Conservation (phyloP, 1,140 invertebrate genomes). For the Cydia strobilella region DNA sequence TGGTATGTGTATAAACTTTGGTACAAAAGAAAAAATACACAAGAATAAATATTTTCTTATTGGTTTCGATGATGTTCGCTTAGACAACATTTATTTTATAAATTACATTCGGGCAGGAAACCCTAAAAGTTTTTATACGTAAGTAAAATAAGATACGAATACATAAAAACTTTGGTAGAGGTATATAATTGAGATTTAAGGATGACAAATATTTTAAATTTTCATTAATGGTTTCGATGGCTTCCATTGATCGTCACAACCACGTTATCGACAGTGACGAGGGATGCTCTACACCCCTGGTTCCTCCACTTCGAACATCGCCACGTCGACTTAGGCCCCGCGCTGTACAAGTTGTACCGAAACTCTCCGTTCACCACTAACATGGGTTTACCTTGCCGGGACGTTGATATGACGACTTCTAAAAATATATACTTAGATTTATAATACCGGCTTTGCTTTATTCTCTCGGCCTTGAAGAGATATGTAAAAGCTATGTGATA, state of each 20-base stretch:
- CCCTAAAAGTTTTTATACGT: no score
- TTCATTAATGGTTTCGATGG: not conserved
- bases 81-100: no score
- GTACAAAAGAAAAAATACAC: no score
- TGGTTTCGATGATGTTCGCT: no score
- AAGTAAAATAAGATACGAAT: no score
- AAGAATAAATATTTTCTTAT: no score
- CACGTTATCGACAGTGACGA: constrained; percentile 39
- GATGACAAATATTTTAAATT: not conserved
- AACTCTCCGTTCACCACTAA: not conserved
- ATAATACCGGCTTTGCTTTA: not conserved
- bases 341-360: not conserved
- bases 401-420: constrained; percentile 1
- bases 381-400: not conserved
- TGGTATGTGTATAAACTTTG: no score
- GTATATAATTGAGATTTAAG: no score
- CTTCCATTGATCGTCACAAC: constrained; percentile 33
- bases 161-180: no score
- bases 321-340: constrained; percentile 39
- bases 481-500: no score
- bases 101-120: no score
- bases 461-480: not conserved
- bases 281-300: constrained; percentile 39
- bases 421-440: not conserved
- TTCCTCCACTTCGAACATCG: constrained; percentile 43